These are phyloP conservation scores for Macropodus opercularis DNA, from an alignment of 2,797 vertebrate genomes.

Conservation along the genomic window DNA sequence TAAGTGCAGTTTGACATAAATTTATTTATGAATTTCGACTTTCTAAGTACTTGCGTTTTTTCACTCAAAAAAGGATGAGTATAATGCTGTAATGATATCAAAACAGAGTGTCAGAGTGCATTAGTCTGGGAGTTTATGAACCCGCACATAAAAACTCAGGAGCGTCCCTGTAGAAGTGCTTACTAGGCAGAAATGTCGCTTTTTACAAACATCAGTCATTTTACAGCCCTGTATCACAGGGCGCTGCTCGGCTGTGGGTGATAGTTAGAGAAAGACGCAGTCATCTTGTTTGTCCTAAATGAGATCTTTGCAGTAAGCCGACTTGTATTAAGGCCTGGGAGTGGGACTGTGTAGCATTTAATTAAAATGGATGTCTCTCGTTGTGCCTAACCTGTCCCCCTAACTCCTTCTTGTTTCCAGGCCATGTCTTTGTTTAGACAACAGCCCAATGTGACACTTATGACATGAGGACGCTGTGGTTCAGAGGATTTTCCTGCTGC, in stretches of 20 bases:
- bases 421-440: constrained; percentile 79
- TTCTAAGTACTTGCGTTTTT: constrained; percentile 99
- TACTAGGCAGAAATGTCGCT: constrained; percentile 94
- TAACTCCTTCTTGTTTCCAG: constrained; percentile 78
- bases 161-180: constrained; percentile 93
- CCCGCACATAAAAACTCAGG: constrained; percentile 91
- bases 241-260: constrained; percentile 70
- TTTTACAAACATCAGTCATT: constrained; percentile 90
- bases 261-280: constrained; percentile 83
- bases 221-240: constrained; percentile 76
- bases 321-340: constrained; percentile 79
- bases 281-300: constrained; percentile 83
- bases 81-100: constrained; percentile 99
- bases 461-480: constrained; percentile 65
- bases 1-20: constrained; percentile 99
- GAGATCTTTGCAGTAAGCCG: constrained; percentile 79
- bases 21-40: constrained; percentile 99
- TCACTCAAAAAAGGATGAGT: constrained; percentile 99
- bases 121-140: constrained; percentile 97
- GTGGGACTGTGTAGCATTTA: constrained; percentile 78
- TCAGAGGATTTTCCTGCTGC: constrained; percentile 68
- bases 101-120: constrained; percentile 99
- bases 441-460: constrained; percentile 73
- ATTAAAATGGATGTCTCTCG: constrained; percentile 85
- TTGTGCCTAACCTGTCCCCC: constrained; percentile 77